phyloP scores from a whole-genome alignment of 1,140 invertebrate species.

The Pseudomyrmex pallidus region DNA sequence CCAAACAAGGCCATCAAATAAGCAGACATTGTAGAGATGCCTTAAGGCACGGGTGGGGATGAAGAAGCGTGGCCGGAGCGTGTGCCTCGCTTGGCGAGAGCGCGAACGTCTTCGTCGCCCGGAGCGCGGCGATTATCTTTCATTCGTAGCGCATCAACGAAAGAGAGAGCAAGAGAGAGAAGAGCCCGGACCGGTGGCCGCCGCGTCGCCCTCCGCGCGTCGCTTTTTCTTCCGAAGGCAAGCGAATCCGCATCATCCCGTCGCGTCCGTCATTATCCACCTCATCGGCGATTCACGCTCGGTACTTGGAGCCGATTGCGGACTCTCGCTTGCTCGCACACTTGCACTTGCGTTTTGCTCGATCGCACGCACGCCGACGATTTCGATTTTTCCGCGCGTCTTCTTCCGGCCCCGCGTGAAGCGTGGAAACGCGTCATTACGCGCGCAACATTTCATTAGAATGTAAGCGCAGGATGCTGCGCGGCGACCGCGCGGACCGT shows the following conservation, averaged over 20 bases:
- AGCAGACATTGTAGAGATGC: conserved; percentile 44
- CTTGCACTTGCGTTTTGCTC: neutral
- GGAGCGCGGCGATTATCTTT: conserved; percentile 81
- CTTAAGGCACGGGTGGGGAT: conserved; percentile 73
- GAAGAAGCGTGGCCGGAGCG: conserved; percentile 81
- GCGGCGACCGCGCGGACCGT: neutral
- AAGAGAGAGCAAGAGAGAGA: conserved; percentile 53
- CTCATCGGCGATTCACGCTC: conserved; percentile 58
- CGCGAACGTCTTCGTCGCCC: conserved; percentile 77
- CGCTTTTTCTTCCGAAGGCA: conserved; percentile 27
- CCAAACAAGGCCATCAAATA: conserved; percentile 52
- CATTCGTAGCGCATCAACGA: conserved; percentile 79
- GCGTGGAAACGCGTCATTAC: conserved; percentile 49
- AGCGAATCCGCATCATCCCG: conserved; percentile 17
- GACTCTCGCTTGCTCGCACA: neutral
- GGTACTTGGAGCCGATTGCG: conserved; percentile 23
- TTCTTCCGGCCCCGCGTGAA: neutral
- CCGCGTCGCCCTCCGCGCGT: conserved; percentile 23
- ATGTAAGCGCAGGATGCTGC: neutral
- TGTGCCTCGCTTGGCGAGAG: conserved; percentile 76
- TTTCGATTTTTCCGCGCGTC: conserved; percentile 18
- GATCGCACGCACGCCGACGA: neutral
- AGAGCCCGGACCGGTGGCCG: conserved; percentile 67
- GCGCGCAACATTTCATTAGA: conserved; percentile 41
- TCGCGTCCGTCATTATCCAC: conserved; percentile 57